Percentiles rank a stretch among this genome's conserved stretches.
Conservation (phyloP, 2,797 vertebrate species). For the Sebastes oblongus region DNA sequence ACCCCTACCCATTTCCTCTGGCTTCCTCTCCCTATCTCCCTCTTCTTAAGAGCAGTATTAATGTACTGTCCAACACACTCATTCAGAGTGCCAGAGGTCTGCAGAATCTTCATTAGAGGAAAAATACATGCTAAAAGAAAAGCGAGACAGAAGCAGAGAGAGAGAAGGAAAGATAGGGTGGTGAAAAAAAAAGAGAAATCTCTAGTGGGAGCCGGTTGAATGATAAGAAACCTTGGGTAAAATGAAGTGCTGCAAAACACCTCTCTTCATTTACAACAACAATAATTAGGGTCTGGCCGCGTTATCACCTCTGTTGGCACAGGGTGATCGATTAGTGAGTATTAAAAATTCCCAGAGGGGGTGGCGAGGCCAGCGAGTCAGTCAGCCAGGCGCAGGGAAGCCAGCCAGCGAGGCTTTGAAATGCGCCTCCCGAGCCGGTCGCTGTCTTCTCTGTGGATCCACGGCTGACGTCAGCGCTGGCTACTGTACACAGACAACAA, state of each 20-base stretch:
- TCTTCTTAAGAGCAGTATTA: slow-evolving; percentile 71
- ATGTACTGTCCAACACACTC: slow-evolving; percentile 63
- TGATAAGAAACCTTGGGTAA: slow-evolving; percentile 26
- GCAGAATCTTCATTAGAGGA: slow-evolving; percentile 68
- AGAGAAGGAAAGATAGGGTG: neutral
- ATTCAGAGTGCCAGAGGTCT: slow-evolving; percentile 58
- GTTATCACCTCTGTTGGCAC: slow-evolving; percentile 69
- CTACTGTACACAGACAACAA: slow-evolving; percentile 59
- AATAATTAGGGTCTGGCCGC: slow-evolving; percentile 69
- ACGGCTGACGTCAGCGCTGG: slow-evolving; percentile 59
- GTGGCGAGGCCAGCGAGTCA: slow-evolving; percentile 49
- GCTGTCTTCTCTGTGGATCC: slow-evolving; percentile 35
- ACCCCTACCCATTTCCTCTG: slow-evolving; percentile 36
- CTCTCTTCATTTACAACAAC: slow-evolving; percentile 72
- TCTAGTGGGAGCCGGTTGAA: neutral
- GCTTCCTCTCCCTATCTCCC: slow-evolving; percentile 51
- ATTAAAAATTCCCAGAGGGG: slow-evolving; percentile 69
- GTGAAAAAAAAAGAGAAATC: neutral
- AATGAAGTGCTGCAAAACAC: slow-evolving; percentile 62
- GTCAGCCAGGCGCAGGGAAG: slow-evolving; percentile 47
- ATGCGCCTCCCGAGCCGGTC: slow-evolving; percentile 7
- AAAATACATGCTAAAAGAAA: slow-evolving; percentile 39
- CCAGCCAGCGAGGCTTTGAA: slow-evolving; percentile 52
- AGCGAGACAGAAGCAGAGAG: slow-evolving; percentile 4
- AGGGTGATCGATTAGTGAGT: slow-evolving; percentile 72